Conservation (phyloP, 2,797 vertebrate species). For the Gymnoscopelus braueri region DNA sequence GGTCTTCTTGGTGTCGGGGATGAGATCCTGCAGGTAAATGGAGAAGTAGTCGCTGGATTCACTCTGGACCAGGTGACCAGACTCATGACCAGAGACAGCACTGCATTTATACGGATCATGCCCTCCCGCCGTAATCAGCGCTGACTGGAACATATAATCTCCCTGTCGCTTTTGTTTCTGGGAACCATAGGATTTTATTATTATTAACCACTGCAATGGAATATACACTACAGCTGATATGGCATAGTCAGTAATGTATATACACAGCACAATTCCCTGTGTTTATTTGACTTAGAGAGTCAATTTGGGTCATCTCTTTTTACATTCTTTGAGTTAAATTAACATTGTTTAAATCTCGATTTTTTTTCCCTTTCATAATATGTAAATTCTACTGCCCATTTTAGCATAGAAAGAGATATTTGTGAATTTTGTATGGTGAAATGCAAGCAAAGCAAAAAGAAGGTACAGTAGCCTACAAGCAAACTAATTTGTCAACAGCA, state of each 20-base stretch:
- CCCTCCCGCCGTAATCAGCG: constrained; percentile 82
- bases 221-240: constrained; percentile 13
- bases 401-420: constrained; percentile 8
- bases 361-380: too few species aligned
- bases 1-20: constrained; percentile 91
- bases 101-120: constrained; percentile 86
- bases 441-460: constrained; percentile 10
- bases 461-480: too few species aligned
- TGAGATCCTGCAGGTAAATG: constrained; percentile 94
- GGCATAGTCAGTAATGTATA: constrained; percentile 16
- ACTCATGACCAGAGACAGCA: constrained; percentile 85
- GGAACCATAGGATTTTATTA: constrained; percentile 16
- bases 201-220: constrained; percentile 21
- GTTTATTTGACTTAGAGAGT: too few species aligned
- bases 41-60: constrained; percentile 87
- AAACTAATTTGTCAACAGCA: too few species aligned
- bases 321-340: too few species aligned
- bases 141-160: constrained; percentile 60
- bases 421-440: neutral
- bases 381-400: constrained; percentile 1
- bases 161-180: constrained; percentile 21
- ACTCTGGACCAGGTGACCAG: constrained; percentile 84
- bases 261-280: neutral
- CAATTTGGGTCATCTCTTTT: too few species aligned
- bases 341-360: too few species aligned